phyloP scores from a whole-genome alignment of 2,113 vertebrate species.

The Castor canadensis region DNA sequence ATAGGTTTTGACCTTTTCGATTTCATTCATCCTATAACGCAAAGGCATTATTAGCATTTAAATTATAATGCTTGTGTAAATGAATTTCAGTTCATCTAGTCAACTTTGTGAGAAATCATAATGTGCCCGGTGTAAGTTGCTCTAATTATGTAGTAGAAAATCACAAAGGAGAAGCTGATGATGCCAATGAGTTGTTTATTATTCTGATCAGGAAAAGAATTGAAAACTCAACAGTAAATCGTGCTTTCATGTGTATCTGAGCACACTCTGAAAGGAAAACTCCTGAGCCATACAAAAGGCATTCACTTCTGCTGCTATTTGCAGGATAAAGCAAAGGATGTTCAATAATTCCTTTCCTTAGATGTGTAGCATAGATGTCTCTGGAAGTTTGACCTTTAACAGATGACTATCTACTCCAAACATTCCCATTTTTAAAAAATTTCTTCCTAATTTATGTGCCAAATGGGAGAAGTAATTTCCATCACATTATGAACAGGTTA shows the following conservation, averaged over 20 bases:
- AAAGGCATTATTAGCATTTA: slow-evolving; percentile 50
- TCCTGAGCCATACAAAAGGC: slow-evolving; percentile 23
- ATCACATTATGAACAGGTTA: slow-evolving; percentile 49
- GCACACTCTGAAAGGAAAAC: background rate
- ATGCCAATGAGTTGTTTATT: background rate
- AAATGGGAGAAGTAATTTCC: slow-evolving; percentile 55
- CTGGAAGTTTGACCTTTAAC: slow-evolving; percentile 62
- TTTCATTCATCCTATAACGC: slow-evolving; percentile 48
- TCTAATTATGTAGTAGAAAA: slow-evolving; percentile 41
- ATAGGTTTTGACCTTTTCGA: slow-evolving; percentile 68
- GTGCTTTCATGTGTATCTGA: background rate
- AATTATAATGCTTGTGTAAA: background rate
- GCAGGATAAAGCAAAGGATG: slow-evolving; percentile 42
- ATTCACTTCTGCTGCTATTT: background rate
- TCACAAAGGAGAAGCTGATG: background rate
- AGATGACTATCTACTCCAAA: background rate
- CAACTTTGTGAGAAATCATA: slow-evolving; percentile 20
- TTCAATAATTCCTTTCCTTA: background rate
- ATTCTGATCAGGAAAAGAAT: background rate
- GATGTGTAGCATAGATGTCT: slow-evolving; percentile 6
- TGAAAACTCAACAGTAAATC: background rate
- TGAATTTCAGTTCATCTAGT: slow-evolving; percentile 31
- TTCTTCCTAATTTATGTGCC: slow-evolving; percentile 64
- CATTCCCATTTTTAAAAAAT: background rate
- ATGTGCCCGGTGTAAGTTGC: background rate